A percentile compares a stretch with the other conserved stretches of the same genome.
Evolutionary conservation across 2,888 invertebrate species (phyloP).

Genomic region (Frankliniella intonsa): DNA sequence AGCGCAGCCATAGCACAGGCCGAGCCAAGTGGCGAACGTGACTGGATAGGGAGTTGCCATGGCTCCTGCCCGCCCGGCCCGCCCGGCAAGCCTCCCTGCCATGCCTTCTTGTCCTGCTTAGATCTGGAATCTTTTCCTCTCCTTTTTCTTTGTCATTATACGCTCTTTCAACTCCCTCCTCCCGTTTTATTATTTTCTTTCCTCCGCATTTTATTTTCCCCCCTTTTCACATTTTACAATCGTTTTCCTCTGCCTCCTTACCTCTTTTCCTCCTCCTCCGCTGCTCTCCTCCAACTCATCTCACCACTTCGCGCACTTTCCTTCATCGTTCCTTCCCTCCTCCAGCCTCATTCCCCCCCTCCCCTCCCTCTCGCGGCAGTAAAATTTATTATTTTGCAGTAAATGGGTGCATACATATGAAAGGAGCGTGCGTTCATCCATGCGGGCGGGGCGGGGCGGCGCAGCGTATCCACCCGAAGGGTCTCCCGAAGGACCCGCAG

Average conservation of each 20-base stretch:
- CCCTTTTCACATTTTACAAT: neutral
- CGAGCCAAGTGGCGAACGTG: slow-evolving; percentile 21
- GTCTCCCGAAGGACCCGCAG: neutral
- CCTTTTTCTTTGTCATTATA: neutral
- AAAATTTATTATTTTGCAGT: slow-evolving; percentile 27
- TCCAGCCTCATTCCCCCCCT: neutral
- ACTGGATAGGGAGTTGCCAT: slow-evolving; percentile 24
- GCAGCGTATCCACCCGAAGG: neutral
- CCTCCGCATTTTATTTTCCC: neutral
- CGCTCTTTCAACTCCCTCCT: neutral
- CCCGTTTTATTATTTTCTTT: neutral
- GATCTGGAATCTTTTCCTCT: neutral
- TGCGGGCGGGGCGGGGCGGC: slow-evolving; percentile 3
- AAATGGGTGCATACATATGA: slow-evolving; percentile 23
- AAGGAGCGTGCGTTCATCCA: slow-evolving; percentile 8
- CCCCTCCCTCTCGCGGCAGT: neutral
- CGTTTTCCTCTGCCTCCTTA: neutral
- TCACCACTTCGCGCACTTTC: neutral
- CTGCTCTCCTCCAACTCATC: neutral
- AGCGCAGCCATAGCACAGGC: neutral
- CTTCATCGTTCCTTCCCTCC: neutral
- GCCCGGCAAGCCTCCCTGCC: neutral
- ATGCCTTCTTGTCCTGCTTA: neutral
- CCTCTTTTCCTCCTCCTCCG: neutral
- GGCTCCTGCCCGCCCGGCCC: neutral